Evolutionary conservation across 2,888 invertebrate species (phyloP), one percentile per base, ranked within the genome.

Genomic region (Cephus runcator): DNA sequence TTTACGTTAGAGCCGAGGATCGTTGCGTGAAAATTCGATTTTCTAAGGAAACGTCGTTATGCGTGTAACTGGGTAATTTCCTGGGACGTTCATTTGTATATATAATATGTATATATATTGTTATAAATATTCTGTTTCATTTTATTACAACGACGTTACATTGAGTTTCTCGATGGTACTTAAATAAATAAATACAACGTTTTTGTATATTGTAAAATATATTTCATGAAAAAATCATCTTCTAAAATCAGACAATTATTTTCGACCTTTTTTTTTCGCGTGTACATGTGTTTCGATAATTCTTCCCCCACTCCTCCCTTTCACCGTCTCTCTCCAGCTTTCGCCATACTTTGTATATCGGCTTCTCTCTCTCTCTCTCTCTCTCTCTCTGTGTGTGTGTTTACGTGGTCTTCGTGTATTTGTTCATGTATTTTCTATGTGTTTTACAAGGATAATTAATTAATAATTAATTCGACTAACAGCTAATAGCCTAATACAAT

Each of bases 211-310:
- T 87, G 87, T 88, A 89, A 88, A 88, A 88, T 89, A 89, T 88
- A 88, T 88, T 88, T 87, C 88, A 88, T 88, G 88, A 87, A 88
- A 88, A 88, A 88, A 86, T 88, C 85, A 87, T 88, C 85, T 87
- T 88, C 87, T 87, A 88, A 88, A 88, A 85, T 88, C 85, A 87
- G 87, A 88, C 88, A 89, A 87, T 89, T 82, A 83, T 87, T 87
- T 82, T 86, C 85, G 40, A 40, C 40, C 15, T 40, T 40, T 40
- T 15, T 36, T 15, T 40, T 36, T 36, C 12, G 40, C 40, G 40
- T 40, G 40, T 40, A 40, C 40, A 40, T 40, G 40, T 40, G 40
- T 40, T 40, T 40, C 40, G 0, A 15, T 40, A 40, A 40, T 40
- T 40, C 40, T 40, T 40, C 15, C 40, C 4, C 40, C 40, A 1